phyloP scores from a whole-genome alignment of 2,113 vertebrate species.

The Arizona elegans region DNA sequence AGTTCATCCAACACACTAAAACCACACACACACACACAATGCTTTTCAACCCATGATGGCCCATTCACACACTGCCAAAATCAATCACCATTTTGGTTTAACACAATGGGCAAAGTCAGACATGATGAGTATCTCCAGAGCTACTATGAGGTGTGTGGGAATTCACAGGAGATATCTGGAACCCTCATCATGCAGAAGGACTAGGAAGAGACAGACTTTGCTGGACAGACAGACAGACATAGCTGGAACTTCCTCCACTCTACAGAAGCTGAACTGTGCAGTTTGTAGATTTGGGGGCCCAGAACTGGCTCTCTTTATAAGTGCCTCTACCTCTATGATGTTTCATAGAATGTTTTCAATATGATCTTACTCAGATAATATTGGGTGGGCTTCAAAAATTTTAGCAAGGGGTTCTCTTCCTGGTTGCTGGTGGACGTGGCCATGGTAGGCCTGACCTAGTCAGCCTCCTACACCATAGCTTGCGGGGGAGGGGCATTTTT shows the following conservation, averaged over 20 bases:
- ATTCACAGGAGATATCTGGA: background rate
- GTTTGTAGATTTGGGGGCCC: background rate
- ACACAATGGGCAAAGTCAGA: background rate
- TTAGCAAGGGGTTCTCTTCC: no score
- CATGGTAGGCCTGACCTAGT: no score
- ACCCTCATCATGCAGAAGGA: background rate
- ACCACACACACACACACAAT: background rate
- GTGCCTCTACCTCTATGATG: background rate
- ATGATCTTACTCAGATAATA: background rate
- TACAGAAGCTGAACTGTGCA: background rate
- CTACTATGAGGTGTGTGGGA: background rate
- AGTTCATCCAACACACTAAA: background rate
- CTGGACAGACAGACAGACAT: background rate
- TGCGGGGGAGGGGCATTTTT: no score
- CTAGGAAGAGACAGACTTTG: background rate
- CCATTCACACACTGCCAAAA: background rate
- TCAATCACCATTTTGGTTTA: background rate
- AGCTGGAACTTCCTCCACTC: background rate
- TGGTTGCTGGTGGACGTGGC: no score
- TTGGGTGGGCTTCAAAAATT: no score
- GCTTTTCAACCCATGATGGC: background rate
- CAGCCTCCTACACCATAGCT: no score
- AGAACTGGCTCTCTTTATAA: background rate
- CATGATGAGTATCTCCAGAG: background rate
- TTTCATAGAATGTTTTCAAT: background rate